phyloP scores from a whole-genome alignment of 2,113 vertebrate species.

The Corydoras sp. region DNA sequence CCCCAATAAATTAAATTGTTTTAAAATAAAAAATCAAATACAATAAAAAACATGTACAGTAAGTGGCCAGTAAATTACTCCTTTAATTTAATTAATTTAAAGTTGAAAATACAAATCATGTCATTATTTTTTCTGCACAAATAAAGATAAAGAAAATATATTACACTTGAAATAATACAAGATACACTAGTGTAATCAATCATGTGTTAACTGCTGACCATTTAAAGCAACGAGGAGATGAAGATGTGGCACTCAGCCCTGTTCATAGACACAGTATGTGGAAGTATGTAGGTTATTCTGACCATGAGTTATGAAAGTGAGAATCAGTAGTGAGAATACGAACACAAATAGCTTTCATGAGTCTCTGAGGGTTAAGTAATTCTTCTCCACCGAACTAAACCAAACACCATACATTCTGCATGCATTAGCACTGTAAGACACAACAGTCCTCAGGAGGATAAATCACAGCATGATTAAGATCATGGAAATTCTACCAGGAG shows the following conservation, averaged over 20 bases:
- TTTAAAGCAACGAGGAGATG: not conserved
- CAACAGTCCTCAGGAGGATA: constrained; percentile 5
- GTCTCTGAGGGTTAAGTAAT: not conserved
- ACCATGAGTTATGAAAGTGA: not conserved
- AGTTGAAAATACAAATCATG: too few species aligned
- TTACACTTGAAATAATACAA: too few species aligned
- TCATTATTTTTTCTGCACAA: too few species aligned
- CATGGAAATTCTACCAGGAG: constrained; percentile 43
- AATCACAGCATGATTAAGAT: constrained; percentile 17
- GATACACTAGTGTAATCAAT: too few species aligned
- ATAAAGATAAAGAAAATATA: too few species aligned
- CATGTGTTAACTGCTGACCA: not conserved
- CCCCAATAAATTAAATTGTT: too few species aligned
- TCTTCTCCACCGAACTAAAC: not conserved
- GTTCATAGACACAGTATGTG: not conserved
- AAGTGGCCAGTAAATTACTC: too few species aligned
- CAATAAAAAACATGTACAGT: too few species aligned
- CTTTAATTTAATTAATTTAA: too few species aligned
- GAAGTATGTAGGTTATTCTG: not conserved
- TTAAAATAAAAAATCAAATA: too few species aligned
- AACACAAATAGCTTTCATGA: not conserved
- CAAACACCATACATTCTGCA: not conserved
- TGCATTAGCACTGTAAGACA: not conserved
- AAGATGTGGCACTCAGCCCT: not conserved
- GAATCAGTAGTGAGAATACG: not conserved